Base-by-base conservation (phyloP, 2,797 vertebrate species). In the Chrysocyon brachyurus region DNA sequence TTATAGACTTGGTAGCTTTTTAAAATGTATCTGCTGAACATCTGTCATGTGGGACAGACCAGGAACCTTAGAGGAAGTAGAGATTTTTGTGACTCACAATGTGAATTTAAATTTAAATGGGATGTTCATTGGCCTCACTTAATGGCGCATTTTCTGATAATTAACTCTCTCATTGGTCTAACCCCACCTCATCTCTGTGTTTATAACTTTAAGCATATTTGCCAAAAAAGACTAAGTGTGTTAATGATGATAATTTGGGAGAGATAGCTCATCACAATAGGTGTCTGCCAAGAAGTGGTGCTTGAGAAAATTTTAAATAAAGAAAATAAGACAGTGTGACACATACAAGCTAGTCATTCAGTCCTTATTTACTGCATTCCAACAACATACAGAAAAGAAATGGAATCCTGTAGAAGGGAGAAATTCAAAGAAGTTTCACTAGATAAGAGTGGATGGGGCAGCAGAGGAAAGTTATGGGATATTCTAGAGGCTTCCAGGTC, bases 61-160 rank as follows among this genome's bases (percentile, higher is more conserved):
- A 70, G n/a, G n/a, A 77, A 54, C 63, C 63, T 89, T 59, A 90
- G 56, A 49, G 26, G 40, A 96, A 85, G 22, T 68, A 10, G 22
- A 93, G 31, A 63, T 91, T 90, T 90, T 95, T 84, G 15, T 87
- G 83, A 61, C n/a, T 90, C 40, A 87, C 15, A 84, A 49, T 83
- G 16, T 22, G 64, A 93, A 90, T 83, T 94, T 91, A 81, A 73
- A 89, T 84, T 94, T 82, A 19, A 95, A 70, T 90, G 63, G 90
- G 52, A 73, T 63, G 52, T 64, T 33, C 77, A 64, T 12, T 88
- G 73, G 61, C 68, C 78, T 97, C 46, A 66, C 33, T 81, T 86
- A 75, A 61, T 40, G 64, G 57, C 91, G 5, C 3, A 3, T 86
- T 97, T 97, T 85, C 84, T 87, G 73, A 24, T 84, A 21, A 81